phyloP scores from a whole-genome alignment of 2,113 vertebrate genomes.

The Megalops atlanticus region DNA sequence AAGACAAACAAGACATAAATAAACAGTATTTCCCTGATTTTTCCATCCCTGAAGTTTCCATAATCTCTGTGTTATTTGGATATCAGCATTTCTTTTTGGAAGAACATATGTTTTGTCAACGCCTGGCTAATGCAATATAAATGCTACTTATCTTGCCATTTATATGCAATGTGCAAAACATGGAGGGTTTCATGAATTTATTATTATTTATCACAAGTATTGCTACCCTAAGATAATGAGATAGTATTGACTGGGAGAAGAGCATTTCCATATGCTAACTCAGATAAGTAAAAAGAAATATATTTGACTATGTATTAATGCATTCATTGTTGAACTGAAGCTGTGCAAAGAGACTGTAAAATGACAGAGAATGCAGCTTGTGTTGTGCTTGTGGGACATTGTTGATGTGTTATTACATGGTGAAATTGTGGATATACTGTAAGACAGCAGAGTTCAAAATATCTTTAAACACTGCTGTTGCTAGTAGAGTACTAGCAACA shows the following conservation, averaged over 20 bases:
- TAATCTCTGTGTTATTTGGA: too few species aligned
- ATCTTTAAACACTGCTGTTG: background rate
- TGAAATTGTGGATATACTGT: background rate
- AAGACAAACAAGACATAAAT: too few species aligned
- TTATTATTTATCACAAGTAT: background rate
- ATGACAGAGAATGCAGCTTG: constrained; percentile 18
- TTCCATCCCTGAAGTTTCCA: too few species aligned
- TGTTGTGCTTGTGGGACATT: background rate
- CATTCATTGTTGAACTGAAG: background rate
- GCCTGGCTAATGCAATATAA: too few species aligned
- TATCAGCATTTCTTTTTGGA: too few species aligned
- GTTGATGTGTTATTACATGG: too few species aligned
- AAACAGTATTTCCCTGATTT: too few species aligned
- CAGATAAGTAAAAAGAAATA: background rate
- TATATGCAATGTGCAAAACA: background rate
- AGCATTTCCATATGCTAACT: background rate
- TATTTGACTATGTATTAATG: background rate
- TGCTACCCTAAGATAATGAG: background rate
- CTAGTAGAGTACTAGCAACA: background rate
- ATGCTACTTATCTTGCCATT: constrained; percentile 27
- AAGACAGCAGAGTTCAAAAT: too few species aligned
- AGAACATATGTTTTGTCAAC: too few species aligned
- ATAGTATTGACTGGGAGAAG: background rate
- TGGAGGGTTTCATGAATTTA: background rate
- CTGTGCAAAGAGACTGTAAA: background rate